Evolutionary conservation across 37 sponge, comb jelly and placozoan species (phyloP), one percentile per base, ranked within the genome.

Genomic region (Spongilla lacustris): DNA sequence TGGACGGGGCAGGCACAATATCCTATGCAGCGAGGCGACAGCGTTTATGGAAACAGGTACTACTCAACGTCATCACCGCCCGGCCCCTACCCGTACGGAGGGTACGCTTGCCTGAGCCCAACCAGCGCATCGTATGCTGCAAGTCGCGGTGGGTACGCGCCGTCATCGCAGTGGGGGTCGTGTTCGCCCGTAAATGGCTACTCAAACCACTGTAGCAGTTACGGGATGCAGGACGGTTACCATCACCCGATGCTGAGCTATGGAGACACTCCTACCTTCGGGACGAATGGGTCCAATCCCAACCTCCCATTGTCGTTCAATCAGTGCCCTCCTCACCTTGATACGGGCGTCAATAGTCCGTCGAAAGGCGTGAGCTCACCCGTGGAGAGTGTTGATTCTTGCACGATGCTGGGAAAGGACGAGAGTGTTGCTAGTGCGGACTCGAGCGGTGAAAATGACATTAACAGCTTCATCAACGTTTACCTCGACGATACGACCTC

Each of bases 401-500:
- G 80, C 76, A 68, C 79, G n/a, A 86, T 86, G 58, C 82, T 82
- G 17, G 86, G 86, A 1, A 77, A 77, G 8, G 91, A 91, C 9
- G 91, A 91, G 32, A 81, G 82, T n/a, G 85, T 81, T 17, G 66
- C 81, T 2, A 86, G 91, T 38, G 58, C 73, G 2, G 82, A 87
- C 68, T 87, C 88, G 24, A 41, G 75, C 19, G 74, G 81, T 2
- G 90, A 90, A 74, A 58, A 58, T 6, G 91, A 91, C 58, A 71
- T 91, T 2, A 81, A 83, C 31, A 91, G 85, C 83, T 86, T 91
- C 87, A 91, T 91, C 73, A 85, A 81, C 34, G 87, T 86, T 12
- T 91, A 91, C 48, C 68, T 91, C 46, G 91, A 91, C 0, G 87
- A 86, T 36, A 36, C 69, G 0, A 36, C 73, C 28, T 31, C 80